Evolutionary conservation across 2,888 invertebrate genomes (phyloP), one percentile per base, ranked within the genome.

Genomic region (Digitonthophagus gazella): DNA sequence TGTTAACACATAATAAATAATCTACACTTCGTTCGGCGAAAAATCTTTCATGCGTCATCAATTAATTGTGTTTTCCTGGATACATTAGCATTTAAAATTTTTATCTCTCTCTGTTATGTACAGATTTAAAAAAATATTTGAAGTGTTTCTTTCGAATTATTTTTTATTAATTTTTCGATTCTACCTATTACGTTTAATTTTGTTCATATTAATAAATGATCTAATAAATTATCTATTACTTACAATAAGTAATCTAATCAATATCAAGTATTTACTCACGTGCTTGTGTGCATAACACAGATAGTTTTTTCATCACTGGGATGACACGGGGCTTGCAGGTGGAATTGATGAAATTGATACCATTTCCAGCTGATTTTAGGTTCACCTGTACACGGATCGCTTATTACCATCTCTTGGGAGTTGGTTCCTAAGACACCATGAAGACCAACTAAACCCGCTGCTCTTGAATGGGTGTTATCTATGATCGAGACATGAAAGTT

Each of bases 281-380:
- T 86, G 83, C 87, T 86, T n/a, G 90, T 85, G 75, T 85, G 86
- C 73, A 90, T 83, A 28, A 88, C 84, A 77, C 90, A 88, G 56
- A 86, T 86, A 73, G 83, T 85, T 77, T 87, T 86, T 69, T 86
- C 87, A 75, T 89, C 88, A 56, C 83, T 83, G 4, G 81, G 78
- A 28, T 82, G 81, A 6, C 83, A 84, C 1, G 84, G 82, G 15
- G 83, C 85, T 71, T 84, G 84, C 73, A 89, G 80, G 67, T 85
- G 84, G 61, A 87, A 87, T 71, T 87, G 86, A 66, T 82, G 84
- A 72, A 90, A 84, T 69, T 89, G 86, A 72, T 84, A 84, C 90
- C 90, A 90, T 20, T 86, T 85, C 75, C 90, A 82, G 67, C 83
- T 82, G 22, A 85, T 82, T 67, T 84, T 83, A 64, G 83, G 83